These are phyloP conservation scores for Pseudochaenichthys georgianus DNA, from an alignment of 2,797 vertebrate genomes.

Conservation along the genomic window DNA sequence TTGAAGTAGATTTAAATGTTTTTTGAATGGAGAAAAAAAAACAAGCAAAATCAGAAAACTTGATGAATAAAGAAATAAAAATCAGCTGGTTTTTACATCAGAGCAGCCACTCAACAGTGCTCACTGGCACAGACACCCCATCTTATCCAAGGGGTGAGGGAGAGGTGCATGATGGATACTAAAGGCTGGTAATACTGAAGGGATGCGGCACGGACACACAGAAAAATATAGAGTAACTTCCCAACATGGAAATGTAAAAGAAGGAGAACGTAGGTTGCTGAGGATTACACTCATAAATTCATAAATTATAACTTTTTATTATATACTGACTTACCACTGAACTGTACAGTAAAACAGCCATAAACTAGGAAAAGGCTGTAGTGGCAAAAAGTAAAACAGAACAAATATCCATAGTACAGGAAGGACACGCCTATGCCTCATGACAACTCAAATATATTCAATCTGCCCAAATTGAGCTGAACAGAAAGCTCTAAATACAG, in stretches of 20 bases:
- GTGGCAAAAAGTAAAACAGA: constrained; percentile 3
- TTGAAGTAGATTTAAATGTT: not conserved
- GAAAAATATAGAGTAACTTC: not conserved
- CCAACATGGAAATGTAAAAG: not conserved
- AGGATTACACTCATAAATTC: not conserved
- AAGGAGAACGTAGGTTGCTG: not conserved
- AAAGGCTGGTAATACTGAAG: constrained; percentile 16
- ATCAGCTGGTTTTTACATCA: constrained; percentile 21
- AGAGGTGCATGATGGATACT: not conserved
- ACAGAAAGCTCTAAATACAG: constrained; percentile 19
- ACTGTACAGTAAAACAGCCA: not conserved
- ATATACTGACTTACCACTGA: not conserved
- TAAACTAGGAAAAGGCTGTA: not conserved
- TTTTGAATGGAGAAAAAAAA: constrained; percentile 14
- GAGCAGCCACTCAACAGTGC: constrained; percentile 21
- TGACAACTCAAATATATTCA: constrained; percentile 30
- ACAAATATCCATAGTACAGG: constrained; percentile 10
- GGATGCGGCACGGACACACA: constrained; percentile 8
- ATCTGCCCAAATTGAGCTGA: constrained; percentile 24
- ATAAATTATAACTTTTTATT: not conserved
- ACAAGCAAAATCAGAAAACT: constrained; percentile 13
- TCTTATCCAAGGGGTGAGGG: constrained; percentile 15
- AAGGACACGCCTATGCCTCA: constrained; percentile 24
- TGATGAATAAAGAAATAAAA: constrained; percentile 60
- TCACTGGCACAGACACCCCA: constrained; percentile 41